Conservation (phyloP, 2,113 vertebrate genomes). For the Platichthys stellatus region DNA sequence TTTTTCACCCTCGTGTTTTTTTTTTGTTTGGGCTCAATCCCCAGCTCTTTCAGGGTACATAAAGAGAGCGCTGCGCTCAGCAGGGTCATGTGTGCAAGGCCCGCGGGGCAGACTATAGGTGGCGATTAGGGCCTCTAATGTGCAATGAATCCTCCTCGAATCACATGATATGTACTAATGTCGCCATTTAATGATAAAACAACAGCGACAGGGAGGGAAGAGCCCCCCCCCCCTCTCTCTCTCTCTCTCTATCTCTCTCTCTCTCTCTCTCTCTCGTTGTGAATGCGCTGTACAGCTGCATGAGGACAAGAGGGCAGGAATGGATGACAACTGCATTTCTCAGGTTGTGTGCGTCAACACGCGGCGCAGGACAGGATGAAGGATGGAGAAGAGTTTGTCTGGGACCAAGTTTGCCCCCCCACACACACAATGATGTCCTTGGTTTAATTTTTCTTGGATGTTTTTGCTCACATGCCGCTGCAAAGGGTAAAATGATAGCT, state of each 20-base stretch:
- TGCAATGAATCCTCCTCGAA: slow-evolving; percentile 87
- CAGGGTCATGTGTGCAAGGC: slow-evolving; percentile 89
- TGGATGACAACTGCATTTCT: slow-evolving; percentile 90
- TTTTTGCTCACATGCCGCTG: too few species aligned
- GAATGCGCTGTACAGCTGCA: slow-evolving; percentile 73
- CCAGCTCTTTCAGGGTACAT: slow-evolving; percentile 86
- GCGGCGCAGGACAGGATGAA: slow-evolving; percentile 8
- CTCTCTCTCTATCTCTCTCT: too few species aligned
- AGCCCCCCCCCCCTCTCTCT: neutral
- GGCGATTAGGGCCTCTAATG: slow-evolving; percentile 88
- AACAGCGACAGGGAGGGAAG: slow-evolving; percentile 75
- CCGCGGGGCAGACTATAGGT: slow-evolving; percentile 87
- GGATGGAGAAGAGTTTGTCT: slow-evolving; percentile 13
- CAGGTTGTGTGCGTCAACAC: slow-evolving; percentile 54
- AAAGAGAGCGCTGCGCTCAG: slow-evolving; percentile 93
- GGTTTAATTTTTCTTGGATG: too few species aligned
- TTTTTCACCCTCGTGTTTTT: slow-evolving; percentile 87
- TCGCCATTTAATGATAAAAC: slow-evolving; percentile 90
- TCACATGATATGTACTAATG: slow-evolving; percentile 92
- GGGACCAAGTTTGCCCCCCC: too few species aligned
- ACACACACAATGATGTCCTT: neutral
- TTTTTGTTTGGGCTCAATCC: slow-evolving; percentile 92
- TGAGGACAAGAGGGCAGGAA: slow-evolving; percentile 79
- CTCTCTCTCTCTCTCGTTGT: neutral
- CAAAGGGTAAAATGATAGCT: too few species aligned